Conservation (phyloP, 2,113 vertebrate genomes). For the Rhombomys opimus region DNA sequence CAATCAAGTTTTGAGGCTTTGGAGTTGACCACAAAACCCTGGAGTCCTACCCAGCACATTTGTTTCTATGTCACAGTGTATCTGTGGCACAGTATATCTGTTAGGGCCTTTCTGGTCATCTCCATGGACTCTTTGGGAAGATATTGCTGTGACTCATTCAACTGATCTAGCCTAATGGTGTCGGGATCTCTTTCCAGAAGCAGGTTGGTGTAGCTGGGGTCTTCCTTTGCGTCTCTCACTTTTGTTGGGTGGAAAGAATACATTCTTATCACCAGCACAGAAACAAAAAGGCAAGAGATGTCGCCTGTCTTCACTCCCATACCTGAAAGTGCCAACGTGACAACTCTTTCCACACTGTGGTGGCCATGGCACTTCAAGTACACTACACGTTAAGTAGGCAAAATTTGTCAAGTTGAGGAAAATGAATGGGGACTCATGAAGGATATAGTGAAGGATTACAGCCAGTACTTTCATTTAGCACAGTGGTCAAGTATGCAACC, state of each 20-base stretch:
- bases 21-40: neutral
- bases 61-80: neutral
- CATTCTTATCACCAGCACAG: neutral
- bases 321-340: neutral
- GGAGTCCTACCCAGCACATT: neutral
- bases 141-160: neutral
- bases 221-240: neutral
- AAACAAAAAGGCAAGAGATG: neutral
- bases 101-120: neutral
- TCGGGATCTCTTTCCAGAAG: neutral
- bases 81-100: neutral
- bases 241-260: neutral
- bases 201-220: neutral
- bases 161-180: neutral
- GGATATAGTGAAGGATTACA: neutral
- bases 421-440: neutral
- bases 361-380: neutral
- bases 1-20: neutral
- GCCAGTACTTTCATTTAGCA: neutral
- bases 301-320: neutral
- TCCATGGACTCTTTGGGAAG: neutral
- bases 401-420: neutral
- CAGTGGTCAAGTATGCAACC: neutral
- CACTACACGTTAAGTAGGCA: neutral
- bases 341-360: neutral